Evolutionary conservation across 2,797 vertebrate genomes (phyloP), one percentile per base, ranked within the genome.

Genomic region (Lepidocolaptes lacrymiger): DNA sequence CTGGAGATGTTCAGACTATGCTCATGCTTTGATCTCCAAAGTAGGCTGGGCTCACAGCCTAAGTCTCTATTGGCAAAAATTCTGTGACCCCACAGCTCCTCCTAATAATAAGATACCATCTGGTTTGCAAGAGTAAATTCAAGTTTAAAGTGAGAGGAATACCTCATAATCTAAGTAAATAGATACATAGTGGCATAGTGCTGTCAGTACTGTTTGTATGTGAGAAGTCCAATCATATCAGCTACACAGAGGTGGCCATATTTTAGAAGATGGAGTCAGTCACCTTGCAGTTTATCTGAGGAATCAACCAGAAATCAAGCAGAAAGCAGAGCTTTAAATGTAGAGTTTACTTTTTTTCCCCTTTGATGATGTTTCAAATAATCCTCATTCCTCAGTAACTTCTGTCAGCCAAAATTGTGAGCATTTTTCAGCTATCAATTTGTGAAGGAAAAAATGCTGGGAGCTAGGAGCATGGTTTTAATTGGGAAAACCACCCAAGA

Each of bases 401-500:
- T 92, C 68, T 83, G 28, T 88, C 64, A 78, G 75, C 49, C 1
- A 0, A 54, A 80, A 23, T 62, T 95, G 51, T 75, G 46, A 88
- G 64, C 72, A 55, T 94, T 96, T 93, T 96, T 96, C 78, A 75
- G 75, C 81, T 89, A 94, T 96, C 87, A 89, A 6, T 85, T 89
- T 74, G n/a, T 44, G 64, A 78, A 93, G 58, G 61, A 94, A 95
- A 92, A 89, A 89, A 77, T 92, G 67, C 46, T 91, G 88, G 79
- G 71, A 93, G 78, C 62, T 75, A 81, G 49, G 85, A 90, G 74
- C 24, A 27, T 88, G 76, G 43, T 87, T 93, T 95, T 92, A 93
- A 94, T 90, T 93, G 93, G 76, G 44, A 48, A 93, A 96, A 87
- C 95, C 91, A 96, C 94, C 95, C 95, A 96, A 79, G 91, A 92